Evolutionary conservation across 2,888 invertebrate species (phyloP).

Genomic region (Ectemnius lituratus): DNA sequence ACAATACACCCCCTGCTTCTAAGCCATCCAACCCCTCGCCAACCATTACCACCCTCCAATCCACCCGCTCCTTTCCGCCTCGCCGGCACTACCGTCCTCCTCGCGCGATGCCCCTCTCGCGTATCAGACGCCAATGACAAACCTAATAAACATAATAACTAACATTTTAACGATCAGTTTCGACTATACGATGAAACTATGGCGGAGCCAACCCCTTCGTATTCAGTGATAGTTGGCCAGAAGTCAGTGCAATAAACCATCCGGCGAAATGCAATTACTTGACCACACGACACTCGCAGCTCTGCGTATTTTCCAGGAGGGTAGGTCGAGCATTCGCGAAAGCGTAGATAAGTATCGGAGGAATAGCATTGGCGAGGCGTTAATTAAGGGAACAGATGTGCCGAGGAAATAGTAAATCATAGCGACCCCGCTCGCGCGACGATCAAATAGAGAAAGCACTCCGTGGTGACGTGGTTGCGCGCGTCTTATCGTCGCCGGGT

Average conservation of each 20-base stretch:
- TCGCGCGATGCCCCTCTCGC: conserved; percentile 12
- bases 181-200: background rate
- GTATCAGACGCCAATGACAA: conserved; percentile 62
- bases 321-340: background rate
- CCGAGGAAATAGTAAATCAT: conserved; percentile 64
- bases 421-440: conserved; percentile 26
- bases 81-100: background rate
- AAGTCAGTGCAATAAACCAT: conserved; percentile 9
- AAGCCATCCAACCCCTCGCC: conserved; percentile 60
- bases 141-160: conserved; percentile 78
- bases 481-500: conserved; percentile 68
- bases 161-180: conserved; percentile 23
- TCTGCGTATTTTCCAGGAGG: background rate
- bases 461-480: conserved; percentile 47
- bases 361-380: conserved; percentile 58
- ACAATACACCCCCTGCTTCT: conserved; percentile 74
- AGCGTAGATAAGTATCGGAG: conserved; percentile 56
- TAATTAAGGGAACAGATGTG: conserved; percentile 65
- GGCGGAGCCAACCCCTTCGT: background rate
- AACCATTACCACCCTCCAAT: conserved; percentile 56
- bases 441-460: conserved; percentile 50
- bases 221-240: background rate
- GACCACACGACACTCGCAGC: background rate
- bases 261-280: conserved; percentile 8
- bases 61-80: conserved; percentile 37